phyloP scores from a whole-genome alignment of 2,888 invertebrate species.

The Gastrophysa polygoni region DNA sequence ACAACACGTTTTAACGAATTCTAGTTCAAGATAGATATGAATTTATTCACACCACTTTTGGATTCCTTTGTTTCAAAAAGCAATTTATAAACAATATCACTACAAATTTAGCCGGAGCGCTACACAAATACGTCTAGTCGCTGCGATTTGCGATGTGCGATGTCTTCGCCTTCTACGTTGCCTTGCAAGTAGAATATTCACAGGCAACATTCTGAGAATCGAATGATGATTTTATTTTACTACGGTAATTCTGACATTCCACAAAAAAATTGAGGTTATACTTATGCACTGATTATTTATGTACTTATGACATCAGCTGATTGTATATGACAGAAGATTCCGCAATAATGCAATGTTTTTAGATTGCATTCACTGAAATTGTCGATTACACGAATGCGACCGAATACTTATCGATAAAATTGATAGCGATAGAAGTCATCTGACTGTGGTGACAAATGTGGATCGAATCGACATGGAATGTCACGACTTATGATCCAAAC shows the following conservation, averaged over 20 bases:
- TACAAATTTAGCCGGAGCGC: too few species aligned
- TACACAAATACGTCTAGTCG: too few species aligned
- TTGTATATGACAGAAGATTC: not conserved
- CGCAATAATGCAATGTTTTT: not conserved
- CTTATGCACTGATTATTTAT: too few species aligned
- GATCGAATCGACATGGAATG: not conserved
- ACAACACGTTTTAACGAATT: too few species aligned
- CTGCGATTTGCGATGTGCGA: too few species aligned
- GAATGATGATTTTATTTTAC: not conserved
- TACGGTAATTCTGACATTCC: not conserved
- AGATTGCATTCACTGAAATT: not conserved
- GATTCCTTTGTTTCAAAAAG: too few species aligned
- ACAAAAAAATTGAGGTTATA: not conserved
- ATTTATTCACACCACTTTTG: too few species aligned
- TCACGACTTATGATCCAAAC: not conserved
- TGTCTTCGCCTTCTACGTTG: slow-evolving; percentile 8
- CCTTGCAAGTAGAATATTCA: slow-evolving; percentile 10
- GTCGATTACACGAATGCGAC: not conserved
- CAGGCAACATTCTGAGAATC: too few species aligned
- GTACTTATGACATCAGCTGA: too few species aligned
- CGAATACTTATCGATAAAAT: not conserved
- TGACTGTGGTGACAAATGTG: not conserved
- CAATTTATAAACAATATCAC: too few species aligned
- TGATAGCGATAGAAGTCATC: too few species aligned
- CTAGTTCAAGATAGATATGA: too few species aligned